Base-by-base conservation (phyloP, 2,113 vertebrate genomes). In the Python bivittatus region DNA sequence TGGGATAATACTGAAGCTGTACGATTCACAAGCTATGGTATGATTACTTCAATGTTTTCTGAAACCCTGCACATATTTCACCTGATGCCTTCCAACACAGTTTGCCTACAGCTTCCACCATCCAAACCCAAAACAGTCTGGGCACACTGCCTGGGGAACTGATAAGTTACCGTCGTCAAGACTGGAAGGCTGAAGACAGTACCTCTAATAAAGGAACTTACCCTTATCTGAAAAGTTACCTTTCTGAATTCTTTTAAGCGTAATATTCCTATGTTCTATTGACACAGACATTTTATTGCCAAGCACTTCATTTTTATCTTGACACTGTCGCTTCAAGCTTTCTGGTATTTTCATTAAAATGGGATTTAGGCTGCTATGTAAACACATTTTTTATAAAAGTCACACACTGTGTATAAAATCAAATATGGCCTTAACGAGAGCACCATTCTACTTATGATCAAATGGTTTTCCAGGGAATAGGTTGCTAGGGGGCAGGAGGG, bases 201-300 rank as follows among this genome's bases (percentile, higher is more conserved):
- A 33, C 27, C 54, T 48, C 29, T 61, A 25, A 60, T 60, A 48
- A 48, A 12, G 22, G 1, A 85, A 91, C 20, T 91, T 42, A 52
- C 12, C 5, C 3, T 15, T 23, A 17, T 60, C 54, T 29, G 38
- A 61, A 88, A 61, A 44, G 42, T 48, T 60, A 42, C 25, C 6
- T 88, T 84, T 58, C 54, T 12, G 38, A 60, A 44, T 84, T 42
- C 68, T 90, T 83, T 22, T 54, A 25, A 83, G 38, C 60, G 60
- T 48, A 85, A 60, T 84, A 20, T 29, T 44, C 56, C 33, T 29
- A 48, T 85, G 48, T 85, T 91, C 84, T 91, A 42, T 60, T 85
- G 42, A 85, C 90, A 91, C 17, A 85, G 90, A 60, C n/a, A 48
- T 91, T 85, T 84, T 85, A 85, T 61, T 91, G 90, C 90, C 79